phyloP scores from a whole-genome alignment of 2,888 invertebrate genomes.

The Dynastes grantii region DNA sequence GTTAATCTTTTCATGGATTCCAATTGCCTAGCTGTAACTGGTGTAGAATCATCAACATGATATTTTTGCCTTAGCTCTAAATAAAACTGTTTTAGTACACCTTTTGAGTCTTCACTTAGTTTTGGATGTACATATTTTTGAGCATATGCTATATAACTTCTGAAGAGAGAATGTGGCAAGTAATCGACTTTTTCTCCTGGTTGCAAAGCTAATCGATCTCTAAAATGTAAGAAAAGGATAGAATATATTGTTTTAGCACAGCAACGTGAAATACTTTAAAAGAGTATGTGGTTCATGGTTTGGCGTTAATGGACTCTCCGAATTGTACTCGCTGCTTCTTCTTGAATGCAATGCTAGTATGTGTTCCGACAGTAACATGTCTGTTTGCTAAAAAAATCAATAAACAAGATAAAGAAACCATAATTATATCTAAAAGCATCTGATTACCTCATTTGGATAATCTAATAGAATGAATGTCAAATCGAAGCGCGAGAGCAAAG shows the following conservation, averaged over 20 bases:
- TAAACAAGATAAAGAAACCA: neutral
- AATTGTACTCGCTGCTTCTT: neutral
- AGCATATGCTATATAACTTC: conserved; percentile 95
- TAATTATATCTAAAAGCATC: neutral
- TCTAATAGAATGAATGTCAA: conserved; percentile 93
- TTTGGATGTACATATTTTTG: conserved; percentile 89
- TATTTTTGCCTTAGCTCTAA: conserved; percentile 81
- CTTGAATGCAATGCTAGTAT: conserved; percentile 85
- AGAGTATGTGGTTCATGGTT: neutral
- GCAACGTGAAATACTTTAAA: conserved; percentile 29
- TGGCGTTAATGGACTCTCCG: neutral
- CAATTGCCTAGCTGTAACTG: conserved; percentile 90
- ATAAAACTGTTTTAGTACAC: conserved; percentile 84
- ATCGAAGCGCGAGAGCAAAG: conserved; percentile 93
- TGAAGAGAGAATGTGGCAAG: conserved; percentile 83
- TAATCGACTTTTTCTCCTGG: conserved; percentile 79
- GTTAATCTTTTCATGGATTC: conserved; percentile 91
- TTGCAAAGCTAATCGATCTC: conserved; percentile 75
- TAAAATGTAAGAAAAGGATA: conserved; percentile 65
- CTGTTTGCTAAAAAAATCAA: conserved; percentile 76
- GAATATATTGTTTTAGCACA: neutral
- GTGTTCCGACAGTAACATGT: conserved; percentile 85
- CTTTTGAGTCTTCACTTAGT: conserved; percentile 81
- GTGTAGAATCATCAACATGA: conserved; percentile 79
- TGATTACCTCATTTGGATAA: conserved; percentile 82